A percentile compares a stretch with the other conserved stretches of the same genome.
Evolutionary conservation across 2,113 vertebrate species (phyloP).

Genomic region (Lucifuga dentata): DNA sequence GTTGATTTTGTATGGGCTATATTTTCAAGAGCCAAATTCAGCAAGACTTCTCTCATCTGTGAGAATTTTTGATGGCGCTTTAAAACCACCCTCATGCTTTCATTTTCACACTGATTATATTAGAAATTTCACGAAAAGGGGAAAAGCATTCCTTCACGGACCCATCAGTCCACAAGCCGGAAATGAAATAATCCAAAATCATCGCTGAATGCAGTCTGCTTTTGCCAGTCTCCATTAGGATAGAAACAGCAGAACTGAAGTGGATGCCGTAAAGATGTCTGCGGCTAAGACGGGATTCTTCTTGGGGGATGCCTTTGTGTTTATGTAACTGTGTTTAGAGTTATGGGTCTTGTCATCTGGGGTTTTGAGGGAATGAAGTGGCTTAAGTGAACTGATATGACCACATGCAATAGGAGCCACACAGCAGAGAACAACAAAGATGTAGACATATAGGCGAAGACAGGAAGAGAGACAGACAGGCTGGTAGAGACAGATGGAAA

Average conservation of each 20-base stretch:
- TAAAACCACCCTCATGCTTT: slow-evolving; percentile 7
- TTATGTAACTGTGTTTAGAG: slow-evolving; percentile 40
- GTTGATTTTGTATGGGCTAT: slow-evolving; percentile 26
- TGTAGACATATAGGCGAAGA: slow-evolving; percentile 23
- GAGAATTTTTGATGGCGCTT: slow-evolving; percentile 15
- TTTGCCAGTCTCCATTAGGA: slow-evolving; percentile 20
- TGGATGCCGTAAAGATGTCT: slow-evolving; percentile 36
- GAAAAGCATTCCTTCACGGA: slow-evolving; percentile 57
- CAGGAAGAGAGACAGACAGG: slow-evolving; percentile 56
- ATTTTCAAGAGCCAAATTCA: slow-evolving; percentile 27
- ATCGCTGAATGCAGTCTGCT: slow-evolving; percentile 15
- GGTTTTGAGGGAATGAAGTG: slow-evolving; percentile 38
- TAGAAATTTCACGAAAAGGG: slow-evolving; percentile 22
- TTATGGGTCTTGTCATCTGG: slow-evolving; percentile 40
- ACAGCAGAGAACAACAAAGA: slow-evolving; percentile 12
- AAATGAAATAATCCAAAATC: slow-evolving; percentile 39
- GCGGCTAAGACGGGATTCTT: slow-evolving; percentile 46
- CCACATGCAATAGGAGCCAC: slow-evolving; percentile 21
- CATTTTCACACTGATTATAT: slow-evolving; percentile 43
- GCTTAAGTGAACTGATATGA: slow-evolving; percentile 32
- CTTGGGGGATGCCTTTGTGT: slow-evolving; percentile 57
- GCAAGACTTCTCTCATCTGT: slow-evolving; percentile 8
- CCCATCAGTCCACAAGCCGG: slow-evolving; percentile 17
- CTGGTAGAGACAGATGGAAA: slow-evolving; percentile 33
- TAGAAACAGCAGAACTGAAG: slow-evolving; percentile 24